Conservation (phyloP, 2,797 vertebrate genomes). For the Helicolenus hilgendorfi region DNA sequence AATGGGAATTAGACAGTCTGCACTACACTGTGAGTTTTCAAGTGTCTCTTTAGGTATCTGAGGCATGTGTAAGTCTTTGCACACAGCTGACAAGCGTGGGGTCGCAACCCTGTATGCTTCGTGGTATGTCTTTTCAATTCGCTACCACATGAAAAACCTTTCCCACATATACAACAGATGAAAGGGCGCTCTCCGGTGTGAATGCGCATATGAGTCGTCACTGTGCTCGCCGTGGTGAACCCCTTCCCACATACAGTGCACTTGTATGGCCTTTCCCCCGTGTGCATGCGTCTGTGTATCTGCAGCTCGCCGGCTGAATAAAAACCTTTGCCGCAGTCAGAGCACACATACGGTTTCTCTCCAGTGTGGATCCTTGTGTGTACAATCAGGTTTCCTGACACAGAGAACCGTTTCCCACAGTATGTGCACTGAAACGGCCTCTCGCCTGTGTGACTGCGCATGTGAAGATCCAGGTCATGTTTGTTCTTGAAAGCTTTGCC, state of each 20-base stretch:
- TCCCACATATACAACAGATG: conserved; percentile 68
- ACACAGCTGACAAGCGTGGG: conserved; percentile 66
- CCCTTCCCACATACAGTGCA: conserved; percentile 56
- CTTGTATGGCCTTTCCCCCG: conserved; percentile 71
- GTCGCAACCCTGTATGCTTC: conserved; percentile 66
- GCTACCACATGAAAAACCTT: conserved; percentile 55
- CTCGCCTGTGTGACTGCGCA: conserved; percentile 74
- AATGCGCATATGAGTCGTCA: conserved; percentile 67
- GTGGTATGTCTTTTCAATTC: conserved; percentile 72
- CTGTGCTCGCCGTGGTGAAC: conserved; percentile 69
- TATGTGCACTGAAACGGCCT: conserved; percentile 73
- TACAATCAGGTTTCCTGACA: conserved; percentile 68
- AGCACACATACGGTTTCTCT: conserved; percentile 71
- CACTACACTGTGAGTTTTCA: conserved; percentile 61
- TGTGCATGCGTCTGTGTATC: conserved; percentile 76
- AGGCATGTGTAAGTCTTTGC: conserved; percentile 65
- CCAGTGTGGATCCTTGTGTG: conserved; percentile 71
- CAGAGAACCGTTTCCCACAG: conserved; percentile 67
- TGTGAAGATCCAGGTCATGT: conserved; percentile 59
- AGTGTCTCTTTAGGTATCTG: conserved; percentile 73
- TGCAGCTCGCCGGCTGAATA: conserved; percentile 70
- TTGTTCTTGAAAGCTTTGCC: conserved; percentile 70
- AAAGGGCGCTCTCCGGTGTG: conserved; percentile 74
- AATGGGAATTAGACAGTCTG: not conserved
- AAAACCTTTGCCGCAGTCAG: conserved; percentile 69